These are phyloP conservation scores for Chaenocephalus aceratus DNA, from an alignment of 2,113 vertebrate species.

Conservation along the genomic window DNA sequence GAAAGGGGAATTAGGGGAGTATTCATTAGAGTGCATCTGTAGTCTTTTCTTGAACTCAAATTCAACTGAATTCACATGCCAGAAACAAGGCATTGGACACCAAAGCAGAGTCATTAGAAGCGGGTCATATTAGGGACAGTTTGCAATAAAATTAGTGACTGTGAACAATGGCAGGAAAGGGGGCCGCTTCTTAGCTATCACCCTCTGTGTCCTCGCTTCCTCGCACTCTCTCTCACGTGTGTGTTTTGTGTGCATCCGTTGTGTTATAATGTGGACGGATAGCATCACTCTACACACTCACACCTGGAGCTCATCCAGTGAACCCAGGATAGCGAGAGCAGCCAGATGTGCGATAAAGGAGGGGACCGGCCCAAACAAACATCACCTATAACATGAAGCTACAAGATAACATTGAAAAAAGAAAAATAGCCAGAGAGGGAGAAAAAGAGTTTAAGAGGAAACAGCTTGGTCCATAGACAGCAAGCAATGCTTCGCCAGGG, in stretches of 20 bases:
- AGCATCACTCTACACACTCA: constrained; percentile 42
- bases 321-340: constrained; percentile 12
- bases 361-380: constrained; percentile 54
- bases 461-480: constrained; percentile 68
- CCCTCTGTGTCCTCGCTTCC: constrained; percentile 30
- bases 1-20: background rate
- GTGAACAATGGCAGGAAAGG: constrained; percentile 66
- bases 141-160: constrained; percentile 30
- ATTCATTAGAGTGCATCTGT: background rate
- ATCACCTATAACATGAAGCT: constrained; percentile 48
- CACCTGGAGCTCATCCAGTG: constrained; percentile 60
- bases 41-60: constrained; percentile 7
- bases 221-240: background rate
- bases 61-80: background rate
- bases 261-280: constrained; percentile 25
- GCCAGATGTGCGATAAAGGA: constrained; percentile 46
- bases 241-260: constrained; percentile 18
- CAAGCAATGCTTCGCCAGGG: constrained; percentile 28
- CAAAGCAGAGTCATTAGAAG: background rate
- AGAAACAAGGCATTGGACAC: background rate
- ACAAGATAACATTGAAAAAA: constrained; percentile 40
- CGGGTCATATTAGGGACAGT: constrained; percentile 5
- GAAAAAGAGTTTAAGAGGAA: constrained; percentile 41
- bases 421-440: constrained; percentile 15
- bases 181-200: constrained; percentile 26